Evolutionary conservation across 1,140 invertebrate genomes (phyloP), one percentile per base, ranked within the genome.

Genomic region (Triops cancriformis): DNA sequence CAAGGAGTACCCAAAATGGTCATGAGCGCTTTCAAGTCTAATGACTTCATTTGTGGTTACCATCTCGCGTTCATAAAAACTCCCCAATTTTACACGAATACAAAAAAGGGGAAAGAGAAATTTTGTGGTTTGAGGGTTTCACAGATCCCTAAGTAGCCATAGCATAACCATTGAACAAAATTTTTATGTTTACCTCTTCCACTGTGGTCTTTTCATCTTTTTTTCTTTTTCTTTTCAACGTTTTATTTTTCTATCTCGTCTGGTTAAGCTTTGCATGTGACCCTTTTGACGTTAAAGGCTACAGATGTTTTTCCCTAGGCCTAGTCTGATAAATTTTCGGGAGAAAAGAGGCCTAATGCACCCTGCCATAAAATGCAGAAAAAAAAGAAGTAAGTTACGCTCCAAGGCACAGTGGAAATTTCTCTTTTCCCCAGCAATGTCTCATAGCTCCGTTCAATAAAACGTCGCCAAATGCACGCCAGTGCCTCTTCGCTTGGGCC

Each of bases 31-130:
- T 64, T 23, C 3, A 64, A 64, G 23, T 64, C 14, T 64, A 64
- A 64, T 18, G 51, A 64, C 51, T 64, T 64, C 51, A 64, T 64
- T 64, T 64, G 51, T 23, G 51, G 51, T 64, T 64, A 64, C 51
- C 31, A 64, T 23, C 51, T 64, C 51, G 43, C 43, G 51, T 64
- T 23, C 51, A 4, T 37, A 10, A 64, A 45, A 64, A 23, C 23
- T n/a, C 51, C 14, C 23, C 6, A 64, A 64, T 64, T 64, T 64
- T 64, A 64, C 14, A 64, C 7, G 51, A 18, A 23, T 18, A 14
- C 23, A 64, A 6, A 64, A 64, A 64, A 64, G 14, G n/a, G n/a
- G n/a, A 64, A 64, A 18, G 23, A 18, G 45, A 64, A 64, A 64
- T 64, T 64, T 23, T 14, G 23, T 23, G n/a, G 51, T 64, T 64